Percentiles rank a stretch among this genome's conserved stretches.
These are phyloP conservation scores for Lethenteron camtschaticum DNA, from an alignment of 2,113 vertebrate genomes.

Conservation along the genomic window DNA sequence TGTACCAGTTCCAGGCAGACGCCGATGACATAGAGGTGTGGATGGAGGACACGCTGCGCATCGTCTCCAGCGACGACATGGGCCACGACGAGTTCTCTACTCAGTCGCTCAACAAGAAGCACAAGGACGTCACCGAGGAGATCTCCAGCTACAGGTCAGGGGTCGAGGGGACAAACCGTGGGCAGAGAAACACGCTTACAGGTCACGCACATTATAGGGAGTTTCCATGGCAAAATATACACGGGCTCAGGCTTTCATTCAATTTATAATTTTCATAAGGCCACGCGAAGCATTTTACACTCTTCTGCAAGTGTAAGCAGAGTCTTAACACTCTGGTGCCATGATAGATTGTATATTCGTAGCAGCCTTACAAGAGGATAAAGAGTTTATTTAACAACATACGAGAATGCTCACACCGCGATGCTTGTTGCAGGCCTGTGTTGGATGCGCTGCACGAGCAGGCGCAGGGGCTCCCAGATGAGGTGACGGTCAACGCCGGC, in stretches of 20 bases:
- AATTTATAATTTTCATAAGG: no score
- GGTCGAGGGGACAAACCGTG: neutral
- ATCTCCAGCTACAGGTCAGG: constrained; percentile 39
- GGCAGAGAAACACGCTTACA: no score
- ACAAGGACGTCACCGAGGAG: constrained; percentile 70
- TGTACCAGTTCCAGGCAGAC: constrained; percentile 76
- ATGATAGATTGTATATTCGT: no score
- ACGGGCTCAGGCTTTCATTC: no score
- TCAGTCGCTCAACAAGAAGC: constrained; percentile 72
- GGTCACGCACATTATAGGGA: no score
- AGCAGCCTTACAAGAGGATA: no score
- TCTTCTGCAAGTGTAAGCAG: no score
- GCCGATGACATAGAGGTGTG: constrained; percentile 65
- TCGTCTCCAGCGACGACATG: constrained; percentile 68
- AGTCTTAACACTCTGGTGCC: no score
- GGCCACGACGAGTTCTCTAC: constrained; percentile 85
- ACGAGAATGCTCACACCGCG: no score
- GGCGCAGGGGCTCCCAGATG: constrained; percentile 29
- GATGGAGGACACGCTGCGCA: constrained; percentile 71
- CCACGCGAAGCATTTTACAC: no score
- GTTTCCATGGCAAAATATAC: no score
- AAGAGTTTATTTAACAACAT: no score
- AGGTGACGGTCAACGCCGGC: constrained; percentile 31
- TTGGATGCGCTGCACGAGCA: constrained; percentile 65
- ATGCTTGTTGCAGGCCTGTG: constrained; percentile 22